Evolutionary conservation across 2,888 invertebrate species (phyloP), one percentile per base, ranked within the genome.

Genomic region (Pammene fasciana): DNA sequence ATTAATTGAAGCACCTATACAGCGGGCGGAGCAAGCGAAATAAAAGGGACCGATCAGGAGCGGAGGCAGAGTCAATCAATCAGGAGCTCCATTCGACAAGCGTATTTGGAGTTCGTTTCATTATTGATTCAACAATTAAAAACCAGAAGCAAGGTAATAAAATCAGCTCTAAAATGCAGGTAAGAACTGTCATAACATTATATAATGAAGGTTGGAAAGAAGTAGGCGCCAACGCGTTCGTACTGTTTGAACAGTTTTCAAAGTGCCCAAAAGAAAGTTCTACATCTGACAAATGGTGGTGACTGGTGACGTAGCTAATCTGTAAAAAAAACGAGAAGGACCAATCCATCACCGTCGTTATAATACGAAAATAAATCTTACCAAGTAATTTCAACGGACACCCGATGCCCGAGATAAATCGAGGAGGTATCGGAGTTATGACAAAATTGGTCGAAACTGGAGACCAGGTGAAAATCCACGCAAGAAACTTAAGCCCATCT

Each of bases 391-490:
- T 54, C 18, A 65, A 43, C 59, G 38, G 64, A 65, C 64, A 59
- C 54, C 45, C 18, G 65, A 68, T 68, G 59, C 68, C n/a, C 46
- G 75, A 80, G 77, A 84, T 81, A 79, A 86, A 84, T 80, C 78
- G 73, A 71, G 72, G 72, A 71, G 64, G 75, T 81, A 78, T 78
- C 78, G 78, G 75, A 72, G 75, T 48, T 78, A 79, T 78, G 80
- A 81, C 77, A 78, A 81, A 78, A 82, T 82, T 76, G 79, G 74
- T 74, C 76, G 77, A 72, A 75, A 78, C 73, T 72, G 68, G 79
- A 79, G 73, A 74, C 73, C 74, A 72, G 76, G 78, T 79, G 77
- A 80, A 82, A 81, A 80, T 78, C 79, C 77, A 78, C 75, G 76
- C 74, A 74, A 68, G 74, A 76, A 75, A 76, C 78, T 79, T 72